These are phyloP conservation scores for Lepidothrix coronata DNA, from an alignment of 2,113 vertebrate species.

Conservation along the genomic window DNA sequence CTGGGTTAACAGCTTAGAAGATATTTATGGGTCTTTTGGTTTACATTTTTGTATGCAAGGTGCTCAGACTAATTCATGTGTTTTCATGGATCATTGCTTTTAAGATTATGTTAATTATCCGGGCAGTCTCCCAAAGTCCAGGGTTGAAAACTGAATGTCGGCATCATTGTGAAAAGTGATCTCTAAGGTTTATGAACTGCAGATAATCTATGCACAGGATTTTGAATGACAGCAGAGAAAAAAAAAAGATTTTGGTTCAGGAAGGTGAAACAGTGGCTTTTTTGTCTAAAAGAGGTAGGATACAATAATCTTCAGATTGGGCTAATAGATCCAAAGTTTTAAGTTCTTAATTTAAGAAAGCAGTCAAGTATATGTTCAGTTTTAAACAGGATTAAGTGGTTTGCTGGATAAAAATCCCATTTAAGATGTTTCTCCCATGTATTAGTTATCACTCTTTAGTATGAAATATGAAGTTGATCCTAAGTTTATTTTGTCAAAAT, in stretches of 20 bases:
- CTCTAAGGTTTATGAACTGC: not conserved
- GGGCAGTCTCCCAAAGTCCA: not conserved
- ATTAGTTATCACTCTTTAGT: not conserved
- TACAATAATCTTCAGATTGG: not conserved
- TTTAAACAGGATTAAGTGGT: not conserved
- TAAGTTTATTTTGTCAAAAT: not conserved
- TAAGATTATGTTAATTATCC: not conserved
- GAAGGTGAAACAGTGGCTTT: not conserved
- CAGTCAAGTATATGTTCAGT: not conserved
- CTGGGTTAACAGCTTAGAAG: not conserved
- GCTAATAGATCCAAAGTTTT: not conserved
- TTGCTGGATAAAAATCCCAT: not conserved
- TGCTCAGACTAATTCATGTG: not conserved
- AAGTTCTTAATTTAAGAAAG: not conserved
- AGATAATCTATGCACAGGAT: not conserved
- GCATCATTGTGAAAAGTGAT: not conserved
- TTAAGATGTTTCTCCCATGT: not conserved
- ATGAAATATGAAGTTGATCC: not conserved
- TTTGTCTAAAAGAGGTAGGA: not conserved
- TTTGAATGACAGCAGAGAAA: not conserved
- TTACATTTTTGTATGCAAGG: not conserved
- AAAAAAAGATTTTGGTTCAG: not conserved
- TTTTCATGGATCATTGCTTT: not conserved
- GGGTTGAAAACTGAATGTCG: not conserved
- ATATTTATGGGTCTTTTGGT: not conserved